Conservation (phyloP, 2,113 vertebrate species). For the Gracilinanus agilis region DNA sequence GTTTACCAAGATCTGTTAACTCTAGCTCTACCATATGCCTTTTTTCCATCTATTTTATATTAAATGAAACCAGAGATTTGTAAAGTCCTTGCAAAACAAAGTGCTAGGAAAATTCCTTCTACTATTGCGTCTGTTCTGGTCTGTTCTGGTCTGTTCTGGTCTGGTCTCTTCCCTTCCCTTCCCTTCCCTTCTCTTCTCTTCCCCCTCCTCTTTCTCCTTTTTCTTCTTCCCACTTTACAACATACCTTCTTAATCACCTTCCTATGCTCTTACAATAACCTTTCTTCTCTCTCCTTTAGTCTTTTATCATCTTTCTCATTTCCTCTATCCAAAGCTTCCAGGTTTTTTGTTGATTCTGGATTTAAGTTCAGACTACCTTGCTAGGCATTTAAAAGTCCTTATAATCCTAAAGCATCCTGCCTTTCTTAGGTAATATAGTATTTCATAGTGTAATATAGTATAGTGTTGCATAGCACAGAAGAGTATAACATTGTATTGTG, state of each 20-base stretch:
- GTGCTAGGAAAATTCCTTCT: background rate
- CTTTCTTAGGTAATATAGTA: background rate
- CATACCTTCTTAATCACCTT: background rate
- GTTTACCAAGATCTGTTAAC: background rate
- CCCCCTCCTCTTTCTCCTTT: too few species aligned
- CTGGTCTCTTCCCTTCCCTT: background rate
- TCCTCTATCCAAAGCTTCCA: background rate
- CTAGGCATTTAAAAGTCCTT: background rate
- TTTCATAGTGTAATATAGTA: too few species aligned
- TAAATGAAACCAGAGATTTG: background rate
- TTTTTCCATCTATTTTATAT: background rate
- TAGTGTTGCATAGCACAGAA: too few species aligned
- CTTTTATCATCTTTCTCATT: background rate
- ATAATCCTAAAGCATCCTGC: background rate
- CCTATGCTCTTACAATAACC: background rate
- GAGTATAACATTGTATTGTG: too few species aligned
- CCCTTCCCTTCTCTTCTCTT: background rate
- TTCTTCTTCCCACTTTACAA: background rate
- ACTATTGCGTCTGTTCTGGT: too few species aligned
- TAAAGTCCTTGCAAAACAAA: background rate
- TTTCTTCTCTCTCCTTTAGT: background rate
- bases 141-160: too few species aligned
- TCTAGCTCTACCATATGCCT: background rate
- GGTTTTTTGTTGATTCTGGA: background rate
- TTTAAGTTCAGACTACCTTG: background rate